These are phyloP conservation scores for Plecturocebus donacophilus DNA, from an alignment of 2,113 vertebrate species.

Conservation along the genomic window DNA sequence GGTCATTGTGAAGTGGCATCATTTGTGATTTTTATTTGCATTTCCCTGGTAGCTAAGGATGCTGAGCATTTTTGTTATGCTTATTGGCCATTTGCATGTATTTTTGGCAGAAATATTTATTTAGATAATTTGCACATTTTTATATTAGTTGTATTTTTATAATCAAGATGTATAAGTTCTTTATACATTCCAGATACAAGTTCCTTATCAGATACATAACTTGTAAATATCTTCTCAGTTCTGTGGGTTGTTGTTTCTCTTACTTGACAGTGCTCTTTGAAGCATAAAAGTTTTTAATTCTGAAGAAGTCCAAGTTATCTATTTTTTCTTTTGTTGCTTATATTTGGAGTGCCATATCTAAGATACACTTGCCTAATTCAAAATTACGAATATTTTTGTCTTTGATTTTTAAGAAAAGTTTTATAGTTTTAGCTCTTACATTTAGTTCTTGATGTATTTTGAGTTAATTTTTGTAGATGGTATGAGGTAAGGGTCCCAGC, in stretches of 20 bases:
- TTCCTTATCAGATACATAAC: not conserved
- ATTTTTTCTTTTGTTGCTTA: not conserved
- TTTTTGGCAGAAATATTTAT: not conserved
- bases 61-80: not conserved
- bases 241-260: not conserved
- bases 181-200: not conserved
- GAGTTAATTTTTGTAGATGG: not conserved
- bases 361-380: not conserved
- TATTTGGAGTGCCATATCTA: not conserved
- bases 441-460: not conserved
- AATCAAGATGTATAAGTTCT: not conserved
- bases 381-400: not conserved
- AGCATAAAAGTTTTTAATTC: not conserved
- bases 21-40: not conserved
- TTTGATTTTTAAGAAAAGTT: not conserved
- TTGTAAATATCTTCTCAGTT: not conserved
- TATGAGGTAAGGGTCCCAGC: not conserved
- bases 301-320: not conserved
- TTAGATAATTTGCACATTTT: not conserved
- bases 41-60: not conserved
- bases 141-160: conserved; percentile 16
- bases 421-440: not conserved
- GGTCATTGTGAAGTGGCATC: not conserved
- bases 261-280: not conserved
- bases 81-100: not conserved